Evolutionary conservation across 2,888 invertebrate genomes (phyloP), one percentile per base, ranked within the genome.

Genomic region (Pediacus dermestoides): DNA sequence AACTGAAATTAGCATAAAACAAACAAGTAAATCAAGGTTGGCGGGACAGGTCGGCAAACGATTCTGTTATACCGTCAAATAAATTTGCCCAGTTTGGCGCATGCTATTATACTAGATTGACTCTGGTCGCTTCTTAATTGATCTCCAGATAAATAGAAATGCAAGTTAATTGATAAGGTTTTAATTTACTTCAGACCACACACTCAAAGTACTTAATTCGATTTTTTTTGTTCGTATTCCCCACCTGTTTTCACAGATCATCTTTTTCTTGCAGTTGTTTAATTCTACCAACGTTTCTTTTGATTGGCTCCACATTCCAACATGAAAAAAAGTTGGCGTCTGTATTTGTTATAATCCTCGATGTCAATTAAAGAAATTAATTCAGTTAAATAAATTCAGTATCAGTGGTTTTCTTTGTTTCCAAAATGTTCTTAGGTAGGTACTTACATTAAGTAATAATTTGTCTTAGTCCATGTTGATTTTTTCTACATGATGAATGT

Each of bases 11-110:
- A 55, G 48, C 55, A 55, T 55, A 55, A 55, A 52, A 50, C 53
- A 53, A 55, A 55, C 55, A 53, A 49, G 55, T 55, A 53, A 53
- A 52, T 55, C 53, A 55, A 53, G 53, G 49, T 44, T 44, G 46
- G 38, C 44, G 32, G 43, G 28, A 35, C 37, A 32, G 30, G 22
- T 34, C 32, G 28, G 39, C 32, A 30, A 34, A 34, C 33, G 23
- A 30, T 44, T 36, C 34, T 27, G 28, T 35, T 27, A 28, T 32
- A 36, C 25, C 16, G 37, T 34, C 33, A 42, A 33, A 42, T 42
- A 42, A 42, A 42, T 37, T 37, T 34, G 30, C 42, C 33, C 15
- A 27, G 32, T 41, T 41, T 38, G 38, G 34, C 37, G 42, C 38
- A 42, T 34, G 38, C 38, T 39, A 42, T 33, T 35, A 35, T 30